Percentiles rank a stretch among this genome's conserved stretches.
phyloP scores from a whole-genome alignment of 2,113 vertebrate species.

The Epinephelus cyanopodus region DNA sequence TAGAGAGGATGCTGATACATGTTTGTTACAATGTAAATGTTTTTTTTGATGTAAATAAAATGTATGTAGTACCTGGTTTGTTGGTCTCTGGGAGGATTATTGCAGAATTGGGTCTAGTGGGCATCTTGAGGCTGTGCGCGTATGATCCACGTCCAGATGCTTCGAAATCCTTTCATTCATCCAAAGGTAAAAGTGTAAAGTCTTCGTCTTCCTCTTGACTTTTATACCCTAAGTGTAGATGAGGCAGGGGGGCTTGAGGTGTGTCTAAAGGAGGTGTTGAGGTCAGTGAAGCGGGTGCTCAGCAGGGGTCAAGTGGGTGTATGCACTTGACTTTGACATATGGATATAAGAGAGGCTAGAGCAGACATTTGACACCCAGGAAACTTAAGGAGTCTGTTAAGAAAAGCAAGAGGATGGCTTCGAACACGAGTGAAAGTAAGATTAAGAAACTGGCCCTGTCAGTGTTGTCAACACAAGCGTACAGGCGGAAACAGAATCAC shows the following conservation, averaged over 20 bases:
- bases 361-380: slow-evolving; percentile 41
- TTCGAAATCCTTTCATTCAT: neutral
- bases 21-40: neutral
- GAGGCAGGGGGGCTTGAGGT: neutral
- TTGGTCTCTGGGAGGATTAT: slow-evolving; percentile 9
- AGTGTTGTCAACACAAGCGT: slow-evolving; percentile 16
- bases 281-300: slow-evolving; percentile 30
- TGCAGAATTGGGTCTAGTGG: slow-evolving; percentile 16
- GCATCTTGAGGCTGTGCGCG: slow-evolving; percentile 40
- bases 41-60: neutral
- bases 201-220: slow-evolving; percentile 30
- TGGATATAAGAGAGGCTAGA: neutral
- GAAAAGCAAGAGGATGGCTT: slow-evolving; percentile 23
- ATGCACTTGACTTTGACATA: slow-evolving; percentile 54
- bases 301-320: slow-evolving; percentile 7
- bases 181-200: neutral
- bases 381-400: slow-evolving; percentile 37
- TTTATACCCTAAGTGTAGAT: slow-evolving; percentile 43
- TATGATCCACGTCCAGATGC: neutral
- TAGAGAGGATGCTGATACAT: neutral
- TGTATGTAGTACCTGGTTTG: slow-evolving; percentile 59
- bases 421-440: slow-evolving; percentile 3
- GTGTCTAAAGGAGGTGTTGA: slow-evolving; percentile 12
- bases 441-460: slow-evolving; percentile 4
- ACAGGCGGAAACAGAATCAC: neutral